Percentiles rank a stretch among this genome's conserved stretches.
Conservation (phyloP, 2,888 invertebrate species). For the Malacosoma neustria region DNA sequence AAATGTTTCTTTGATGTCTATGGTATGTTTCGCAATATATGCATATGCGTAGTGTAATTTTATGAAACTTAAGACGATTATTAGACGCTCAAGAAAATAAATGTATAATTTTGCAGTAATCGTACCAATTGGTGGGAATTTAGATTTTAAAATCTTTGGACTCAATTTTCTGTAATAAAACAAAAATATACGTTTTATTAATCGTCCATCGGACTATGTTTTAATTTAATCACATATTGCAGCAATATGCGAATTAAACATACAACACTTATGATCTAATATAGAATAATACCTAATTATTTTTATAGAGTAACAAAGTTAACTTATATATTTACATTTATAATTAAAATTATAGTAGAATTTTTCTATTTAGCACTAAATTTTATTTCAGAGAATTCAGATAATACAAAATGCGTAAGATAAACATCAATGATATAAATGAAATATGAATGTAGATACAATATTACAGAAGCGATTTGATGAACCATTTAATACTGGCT, state of each 20-base stretch:
- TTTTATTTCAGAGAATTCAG: neutral
- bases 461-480: too few species aligned
- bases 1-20: conserved; percentile 16
- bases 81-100: conserved; percentile 36
- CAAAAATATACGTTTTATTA: conserved; percentile 48
- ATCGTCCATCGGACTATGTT: conserved; percentile 61
- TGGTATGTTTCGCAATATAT: conserved; percentile 6
- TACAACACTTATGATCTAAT: conserved; percentile 71
- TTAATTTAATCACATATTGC: conserved; percentile 69
- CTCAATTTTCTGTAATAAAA: conserved; percentile 42
- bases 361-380: conserved; percentile 61
- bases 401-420: neutral
- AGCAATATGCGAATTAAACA: conserved; percentile 72
- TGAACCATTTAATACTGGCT: neutral
- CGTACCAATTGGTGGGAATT: conserved; percentile 65
- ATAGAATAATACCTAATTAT: conserved; percentile 72
- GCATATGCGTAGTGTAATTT: conserved; percentile 11
- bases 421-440: neutral
- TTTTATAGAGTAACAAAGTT: conserved; percentile 73
- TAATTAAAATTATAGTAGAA: conserved; percentile 67
- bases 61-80: conserved; percentile 17
- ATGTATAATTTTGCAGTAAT: conserved; percentile 48
- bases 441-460: neutral
- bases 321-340: conserved; percentile 75
- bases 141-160: conserved; percentile 66